Base-by-base conservation (phyloP, 2,888 invertebrate species). In the Drosophila buzzatii region DNA sequence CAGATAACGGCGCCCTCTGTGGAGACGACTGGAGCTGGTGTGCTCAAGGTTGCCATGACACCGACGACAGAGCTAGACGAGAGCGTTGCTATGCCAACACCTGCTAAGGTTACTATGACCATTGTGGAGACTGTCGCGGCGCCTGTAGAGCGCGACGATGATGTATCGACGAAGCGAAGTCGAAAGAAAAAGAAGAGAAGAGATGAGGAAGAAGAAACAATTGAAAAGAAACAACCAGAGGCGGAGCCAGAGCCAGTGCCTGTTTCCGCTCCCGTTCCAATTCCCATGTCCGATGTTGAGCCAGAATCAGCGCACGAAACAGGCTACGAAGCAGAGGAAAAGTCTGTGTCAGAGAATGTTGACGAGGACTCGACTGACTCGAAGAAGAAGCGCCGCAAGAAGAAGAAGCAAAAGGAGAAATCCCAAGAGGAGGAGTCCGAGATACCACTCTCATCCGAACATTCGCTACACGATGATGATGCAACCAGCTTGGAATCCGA, bases 261-360 rank as follows among this genome's bases (percentile, higher is more conserved):
- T 14, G 1, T 5, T 37, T 5, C 37, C 1, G 14, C 1, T 4
- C 14, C 37, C 14, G 37, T 7, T 39, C 23, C 49, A 42, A 9
- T 56, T 37, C 56, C 76, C 20, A 70, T 70, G 57, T 84, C 89
- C 68, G 85, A 80, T 60, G 71, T 79, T 59, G 79, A 83, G 64
- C 61, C 67, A 44, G 93, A 94, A 27, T 93, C 93, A 44, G 93
- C 82, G 9, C 79, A 79, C 37, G 95, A 95, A 89, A 94, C 94
- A 71, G 96, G 96, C n/a, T 96, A 97, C 87, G 96, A 96, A 90
- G 95, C 96, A 12, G 96, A 92, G 49, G 90, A 96, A 85, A 94
- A 95, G 76, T 93, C 95, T 73, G 95, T 95, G 2, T 93, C 95
- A 27, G 91, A 91, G 27, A 55, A 31, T 23, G 2, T 33, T 10